A percentile compares a stretch with the other conserved stretches of the same genome.
Conservation (phyloP, 2,888 invertebrate species). For the Lamellibrachia satsuma region DNA sequence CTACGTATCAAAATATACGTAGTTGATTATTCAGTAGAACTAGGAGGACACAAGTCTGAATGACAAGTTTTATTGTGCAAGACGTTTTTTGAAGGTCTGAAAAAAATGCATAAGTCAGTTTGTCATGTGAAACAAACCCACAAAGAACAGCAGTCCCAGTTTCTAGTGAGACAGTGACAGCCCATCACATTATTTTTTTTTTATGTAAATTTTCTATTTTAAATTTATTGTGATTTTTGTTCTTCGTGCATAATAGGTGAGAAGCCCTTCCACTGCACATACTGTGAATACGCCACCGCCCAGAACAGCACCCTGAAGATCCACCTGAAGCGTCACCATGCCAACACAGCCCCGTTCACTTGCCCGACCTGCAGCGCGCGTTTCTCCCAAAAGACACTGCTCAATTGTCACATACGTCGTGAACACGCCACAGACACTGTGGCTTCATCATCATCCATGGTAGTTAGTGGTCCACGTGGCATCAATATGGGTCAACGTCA, state of each 20-base stretch:
- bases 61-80: too few species aligned
- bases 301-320: constrained; percentile 65
- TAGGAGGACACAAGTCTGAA: too few species aligned
- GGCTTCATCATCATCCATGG: not conserved
- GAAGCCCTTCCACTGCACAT: constrained; percentile 64
- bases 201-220: too few species aligned
- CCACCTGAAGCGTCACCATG: constrained; percentile 63
- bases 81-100: too few species aligned
- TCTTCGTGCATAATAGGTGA: constrained; percentile 52
- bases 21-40: too few species aligned
- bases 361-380: constrained; percentile 21
- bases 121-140: too few species aligned
- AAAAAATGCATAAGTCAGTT: too few species aligned
- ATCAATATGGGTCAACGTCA: not conserved
- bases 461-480: not conserved
- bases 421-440: constrained; percentile 1
- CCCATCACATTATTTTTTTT: too few species aligned
- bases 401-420: constrained; percentile 14
- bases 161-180: too few species aligned
- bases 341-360: constrained; percentile 22
- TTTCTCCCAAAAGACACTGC: constrained; percentile 23
- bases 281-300: constrained; percentile 65
- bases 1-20: too few species aligned
- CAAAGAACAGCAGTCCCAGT: too few species aligned
- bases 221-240: too few species aligned